phyloP scores from a whole-genome alignment of 2,888 invertebrate genomes.

The Serrognathus titanus region DNA sequence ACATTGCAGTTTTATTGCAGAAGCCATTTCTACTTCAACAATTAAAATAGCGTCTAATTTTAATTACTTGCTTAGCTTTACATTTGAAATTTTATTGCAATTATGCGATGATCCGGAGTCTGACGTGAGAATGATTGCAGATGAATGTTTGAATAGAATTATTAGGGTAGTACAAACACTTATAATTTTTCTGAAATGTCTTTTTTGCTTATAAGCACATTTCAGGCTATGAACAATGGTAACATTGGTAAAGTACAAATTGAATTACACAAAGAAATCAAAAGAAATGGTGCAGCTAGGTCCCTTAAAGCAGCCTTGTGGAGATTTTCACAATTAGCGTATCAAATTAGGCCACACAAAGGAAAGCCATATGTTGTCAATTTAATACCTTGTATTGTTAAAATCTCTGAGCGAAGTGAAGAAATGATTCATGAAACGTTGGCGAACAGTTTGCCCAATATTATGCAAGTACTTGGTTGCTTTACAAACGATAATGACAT shows the following conservation, averaged over 20 bases:
- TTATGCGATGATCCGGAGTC: conserved; percentile 75
- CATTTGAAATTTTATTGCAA: conserved; percentile 67
- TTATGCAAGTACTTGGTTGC: conserved; percentile 63
- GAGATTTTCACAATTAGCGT: conserved; percentile 72
- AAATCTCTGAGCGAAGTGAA: conserved; percentile 68
- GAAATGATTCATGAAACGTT: conserved; percentile 69
- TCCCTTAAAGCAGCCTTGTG: conserved; percentile 72
- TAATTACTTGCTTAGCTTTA: conserved; percentile 62
- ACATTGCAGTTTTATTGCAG: conserved; percentile 69
- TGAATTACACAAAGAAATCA: conserved; percentile 79
- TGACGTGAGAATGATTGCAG: conserved; percentile 75
- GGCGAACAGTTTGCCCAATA: conserved; percentile 60
- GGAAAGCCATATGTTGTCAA: conserved; percentile 75
- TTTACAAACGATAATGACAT: conserved; percentile 70
- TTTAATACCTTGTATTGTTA: conserved; percentile 69
- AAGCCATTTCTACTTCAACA: conserved; percentile 64
- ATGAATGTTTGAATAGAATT: conserved; percentile 76
- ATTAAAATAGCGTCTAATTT: conserved; percentile 61
- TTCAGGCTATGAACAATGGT: conserved; percentile 59
- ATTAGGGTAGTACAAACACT: conserved; percentile 53
- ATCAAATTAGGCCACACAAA: conserved; percentile 72
- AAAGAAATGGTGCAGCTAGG: conserved; percentile 69
- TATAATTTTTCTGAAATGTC: too few relatives aligned
- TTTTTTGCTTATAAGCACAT: conserved; percentile 23
- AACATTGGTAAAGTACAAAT: conserved; percentile 72